These are phyloP conservation scores for Dendroctonus valens DNA, from an alignment of 1,140 invertebrate genomes.

Conservation along the genomic window DNA sequence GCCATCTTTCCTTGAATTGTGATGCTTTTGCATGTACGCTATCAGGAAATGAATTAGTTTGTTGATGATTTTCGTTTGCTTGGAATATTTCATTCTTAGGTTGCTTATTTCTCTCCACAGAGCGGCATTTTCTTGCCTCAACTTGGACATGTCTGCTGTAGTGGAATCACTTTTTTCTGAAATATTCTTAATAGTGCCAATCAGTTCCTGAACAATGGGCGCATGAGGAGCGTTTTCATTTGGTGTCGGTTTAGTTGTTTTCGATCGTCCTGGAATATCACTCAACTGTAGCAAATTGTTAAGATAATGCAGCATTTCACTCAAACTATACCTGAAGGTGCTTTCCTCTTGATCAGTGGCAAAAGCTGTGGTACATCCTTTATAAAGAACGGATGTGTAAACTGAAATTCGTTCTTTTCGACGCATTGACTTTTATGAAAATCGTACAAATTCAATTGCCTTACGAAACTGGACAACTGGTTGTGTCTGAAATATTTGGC, in stretches of 20 bases:
- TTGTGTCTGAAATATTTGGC: constrained; percentile 42
- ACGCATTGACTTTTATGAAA: constrained; percentile 36
- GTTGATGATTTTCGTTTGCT: constrained; percentile 38
- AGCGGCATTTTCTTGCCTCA: constrained; percentile 38
- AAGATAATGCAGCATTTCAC: too few species aligned
- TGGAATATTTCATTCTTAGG: constrained; percentile 36
- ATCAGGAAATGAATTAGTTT: constrained; percentile 40
- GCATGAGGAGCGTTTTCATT: too few species aligned
- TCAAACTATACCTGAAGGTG: constrained; percentile 7
- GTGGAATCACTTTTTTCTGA: constrained; percentile 32
- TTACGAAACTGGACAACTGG: constrained; percentile 39
- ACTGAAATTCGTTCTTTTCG: constrained; percentile 30
- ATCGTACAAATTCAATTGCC: constrained; percentile 41
- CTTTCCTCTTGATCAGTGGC: constrained; percentile 36
- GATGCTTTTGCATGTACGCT: constrained; percentile 37
- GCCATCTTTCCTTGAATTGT: constrained; percentile 27
- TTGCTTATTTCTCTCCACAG: constrained; percentile 37
- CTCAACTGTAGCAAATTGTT: neutral
- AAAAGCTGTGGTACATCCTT: constrained; percentile 35
- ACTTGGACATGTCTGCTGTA: constrained; percentile 26
- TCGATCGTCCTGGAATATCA: neutral
- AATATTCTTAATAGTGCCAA: constrained; percentile 21
- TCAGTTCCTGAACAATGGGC: constrained; percentile 19
- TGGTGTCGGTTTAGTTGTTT: neutral
- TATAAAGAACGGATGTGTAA: constrained; percentile 35